These are phyloP conservation scores for Pocillopora damicornis DNA, from an alignment of 64 coral and sea anemone genomes.

Conservation along the genomic window DNA sequence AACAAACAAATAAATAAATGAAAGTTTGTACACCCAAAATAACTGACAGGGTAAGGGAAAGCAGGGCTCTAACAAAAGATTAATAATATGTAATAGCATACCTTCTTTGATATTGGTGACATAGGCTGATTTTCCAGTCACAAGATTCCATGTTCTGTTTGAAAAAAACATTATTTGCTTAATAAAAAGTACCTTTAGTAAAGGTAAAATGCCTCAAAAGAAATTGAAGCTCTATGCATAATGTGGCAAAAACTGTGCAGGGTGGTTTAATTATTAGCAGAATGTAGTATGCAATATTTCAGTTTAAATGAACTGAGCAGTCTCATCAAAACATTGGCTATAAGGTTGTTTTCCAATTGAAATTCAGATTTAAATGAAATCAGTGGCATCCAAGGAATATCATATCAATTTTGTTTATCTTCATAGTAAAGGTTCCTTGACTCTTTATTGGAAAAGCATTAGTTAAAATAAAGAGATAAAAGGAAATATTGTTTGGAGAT, in stretches of 20 bases:
- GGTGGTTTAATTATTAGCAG: no score
- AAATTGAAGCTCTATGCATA: no score
- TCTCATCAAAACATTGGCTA: no score
- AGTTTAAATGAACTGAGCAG: no score
- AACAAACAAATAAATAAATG: not conserved
- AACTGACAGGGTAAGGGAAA: not conserved
- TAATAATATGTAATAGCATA: not conserved
- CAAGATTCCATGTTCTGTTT: conserved; percentile 93
- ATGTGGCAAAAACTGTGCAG: no score
- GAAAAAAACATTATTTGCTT: not conserved
- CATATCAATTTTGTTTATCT: no score
- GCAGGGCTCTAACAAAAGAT: not conserved
- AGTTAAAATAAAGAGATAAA: not conserved
- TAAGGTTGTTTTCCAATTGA: no score
- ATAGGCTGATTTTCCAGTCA: conserved; percentile 97
- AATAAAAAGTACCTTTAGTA: not conserved
- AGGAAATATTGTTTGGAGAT: not conserved
- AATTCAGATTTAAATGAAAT: no score
- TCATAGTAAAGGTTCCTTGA: not conserved
- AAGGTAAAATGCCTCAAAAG: no score
- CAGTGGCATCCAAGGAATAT: no score
- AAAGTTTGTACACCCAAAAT: not conserved
- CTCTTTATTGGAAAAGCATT: not conserved
- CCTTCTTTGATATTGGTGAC: conserved; percentile 97
- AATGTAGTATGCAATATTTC: no score